Conservation (phyloP, 2,888 invertebrate species). For the Ectemnius lituratus region DNA sequence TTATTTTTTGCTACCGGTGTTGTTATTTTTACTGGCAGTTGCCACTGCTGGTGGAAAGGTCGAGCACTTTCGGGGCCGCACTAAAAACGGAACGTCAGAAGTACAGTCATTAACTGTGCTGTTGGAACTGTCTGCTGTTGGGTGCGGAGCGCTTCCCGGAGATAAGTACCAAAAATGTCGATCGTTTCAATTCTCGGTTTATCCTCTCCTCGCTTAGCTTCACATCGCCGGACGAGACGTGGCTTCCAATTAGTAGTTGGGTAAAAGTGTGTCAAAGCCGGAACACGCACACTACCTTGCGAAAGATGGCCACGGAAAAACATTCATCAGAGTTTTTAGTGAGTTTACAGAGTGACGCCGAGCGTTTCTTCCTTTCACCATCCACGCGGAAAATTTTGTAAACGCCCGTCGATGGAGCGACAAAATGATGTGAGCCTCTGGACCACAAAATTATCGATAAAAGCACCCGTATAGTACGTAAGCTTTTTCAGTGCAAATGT, state of each 20-base stretch:
- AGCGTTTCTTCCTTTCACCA: constrained; percentile 48
- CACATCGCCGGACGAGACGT: neutral
- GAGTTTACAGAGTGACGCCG: constrained; percentile 25
- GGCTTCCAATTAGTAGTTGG: constrained; percentile 7
- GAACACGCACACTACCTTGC: constrained; percentile 28
- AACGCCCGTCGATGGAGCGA: constrained; percentile 42
- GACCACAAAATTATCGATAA: constrained; percentile 43
- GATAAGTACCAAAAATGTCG: constrained; percentile 2
- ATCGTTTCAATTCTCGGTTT: neutral
- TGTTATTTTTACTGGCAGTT: no score
- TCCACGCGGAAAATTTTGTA: constrained; percentile 37
- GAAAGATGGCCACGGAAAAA: constrained; percentile 15
- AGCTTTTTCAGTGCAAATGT: constrained; percentile 30
- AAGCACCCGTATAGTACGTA: constrained; percentile 18
- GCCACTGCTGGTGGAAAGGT: no score
- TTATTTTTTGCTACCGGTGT: no score
- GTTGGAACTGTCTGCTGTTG: constrained; percentile 2
- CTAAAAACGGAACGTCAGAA: constrained; percentile 9
- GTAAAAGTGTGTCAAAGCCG: constrained; percentile 34
- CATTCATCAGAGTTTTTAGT: constrained; percentile 34
- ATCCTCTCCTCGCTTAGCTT: constrained; percentile 4
- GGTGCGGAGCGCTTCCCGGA: neutral
- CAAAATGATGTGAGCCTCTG: constrained; percentile 35
- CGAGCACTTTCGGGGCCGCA: neutral
- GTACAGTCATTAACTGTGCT: neutral